Base-by-base conservation (phyloP, 1,140 invertebrate genomes). In the Globodera rostochiensis region DNA sequence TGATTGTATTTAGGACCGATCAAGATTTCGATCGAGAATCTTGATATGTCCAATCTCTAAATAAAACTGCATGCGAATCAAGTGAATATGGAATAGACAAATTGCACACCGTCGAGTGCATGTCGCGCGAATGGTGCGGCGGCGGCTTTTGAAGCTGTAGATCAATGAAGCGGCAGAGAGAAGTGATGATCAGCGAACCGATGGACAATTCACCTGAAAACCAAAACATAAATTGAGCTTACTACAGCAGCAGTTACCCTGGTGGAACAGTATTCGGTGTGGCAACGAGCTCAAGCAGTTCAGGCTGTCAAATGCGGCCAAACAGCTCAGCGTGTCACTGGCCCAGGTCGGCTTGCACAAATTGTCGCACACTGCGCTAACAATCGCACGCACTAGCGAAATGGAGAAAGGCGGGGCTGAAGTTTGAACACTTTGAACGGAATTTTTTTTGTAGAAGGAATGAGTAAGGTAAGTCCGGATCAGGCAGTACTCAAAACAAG, bases 111-210 rank as follows among this genome's bases (percentile, higher is more conserved):
- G 95, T 95, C 6, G 96, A 98, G 91, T 99, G 97, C 77, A 99
- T 93, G 92, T 99, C 97, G 90, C 96, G 95, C 8, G 96, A 98
- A 92, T 99, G 97, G 71, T 94, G 94, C 71, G 94, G 95, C 47
- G 97, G 96, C 25, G 97, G 97, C 75, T 96, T 93, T 83, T 94
- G 95, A 91, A 97, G 98, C 91, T 98, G 97, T 90, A 94, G 94
- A 47, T 94, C 93, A 86, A 99, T 98, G 90, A 98, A 98, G 21
- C 88, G 80, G 64, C 88, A 90, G 4, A 89, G 75, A 3, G 88
- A 90, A 11, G 88, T 80, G 66, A 89, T 85, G 78, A 91, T 98
- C 95, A 91, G 96, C 96, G 76, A 98, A 93, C 96, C 96, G 96
- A 90, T 97, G 96, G 6, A 98, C 95, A n/a, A 95, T 94, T 87